Conservation (phyloP, 2,888 invertebrate genomes). For the Thymelicus lineola region DNA sequence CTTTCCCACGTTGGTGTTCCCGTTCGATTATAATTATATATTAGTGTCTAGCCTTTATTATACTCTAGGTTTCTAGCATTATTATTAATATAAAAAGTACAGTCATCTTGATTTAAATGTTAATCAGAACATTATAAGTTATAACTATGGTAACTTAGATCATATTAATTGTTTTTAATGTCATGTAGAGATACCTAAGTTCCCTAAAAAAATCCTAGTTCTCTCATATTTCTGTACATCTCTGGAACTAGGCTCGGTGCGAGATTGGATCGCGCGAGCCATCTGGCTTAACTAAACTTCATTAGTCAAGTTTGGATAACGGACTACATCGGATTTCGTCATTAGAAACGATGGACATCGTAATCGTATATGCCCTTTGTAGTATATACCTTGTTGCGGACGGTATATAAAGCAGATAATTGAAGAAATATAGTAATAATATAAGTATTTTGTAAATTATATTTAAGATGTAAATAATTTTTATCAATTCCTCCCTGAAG, state of each 20-base stretch:
- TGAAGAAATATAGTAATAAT: too few relatives aligned
- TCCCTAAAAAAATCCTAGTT: neutral
- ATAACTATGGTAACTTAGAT: neutral
- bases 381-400: neutral
- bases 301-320: constrained; percentile 40
- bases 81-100: too few relatives aligned
- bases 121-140: too few relatives aligned
- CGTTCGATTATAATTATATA: too few relatives aligned
- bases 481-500: too few relatives aligned
- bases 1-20: too few relatives aligned
- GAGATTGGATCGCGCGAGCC: constrained; percentile 33
- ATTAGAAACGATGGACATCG: constrained; percentile 50
- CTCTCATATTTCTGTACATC: constrained; percentile 14
- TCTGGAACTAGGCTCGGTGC: constrained; percentile 13
- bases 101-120: too few relatives aligned
- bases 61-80: too few relatives aligned
- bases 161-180: neutral
- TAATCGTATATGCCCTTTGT: neutral
- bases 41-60: too few relatives aligned
- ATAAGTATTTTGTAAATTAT: too few relatives aligned
- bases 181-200: neutral
- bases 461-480: too few relatives aligned
- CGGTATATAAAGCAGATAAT: too few relatives aligned
- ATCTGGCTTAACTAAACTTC: constrained; percentile 43
- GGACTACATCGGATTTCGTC: constrained; percentile 54